These are phyloP conservation scores for Circaetus gallicus DNA, from an alignment of 2,113 vertebrate species.

Conservation along the genomic window DNA sequence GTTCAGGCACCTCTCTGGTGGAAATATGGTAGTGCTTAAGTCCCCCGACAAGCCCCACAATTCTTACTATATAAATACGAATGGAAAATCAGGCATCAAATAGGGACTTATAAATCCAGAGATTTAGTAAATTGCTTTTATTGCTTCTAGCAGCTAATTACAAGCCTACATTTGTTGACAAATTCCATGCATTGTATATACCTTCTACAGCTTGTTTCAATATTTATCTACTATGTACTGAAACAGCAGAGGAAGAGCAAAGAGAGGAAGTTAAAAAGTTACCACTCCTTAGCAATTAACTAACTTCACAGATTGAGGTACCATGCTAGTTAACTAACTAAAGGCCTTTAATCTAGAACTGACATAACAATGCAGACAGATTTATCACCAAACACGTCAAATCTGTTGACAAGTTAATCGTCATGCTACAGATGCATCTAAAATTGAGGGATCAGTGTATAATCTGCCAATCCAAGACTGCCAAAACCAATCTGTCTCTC, in stretches of 20 bases:
- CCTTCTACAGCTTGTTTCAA: background rate
- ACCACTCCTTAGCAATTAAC: background rate
- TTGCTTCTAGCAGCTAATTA: background rate
- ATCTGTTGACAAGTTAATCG: background rate
- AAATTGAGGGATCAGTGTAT: background rate
- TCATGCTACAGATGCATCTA: background rate
- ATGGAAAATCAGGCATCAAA: background rate
- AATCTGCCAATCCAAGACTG: background rate
- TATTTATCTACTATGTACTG: background rate
- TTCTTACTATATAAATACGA: background rate
- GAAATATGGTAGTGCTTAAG: accelerated
- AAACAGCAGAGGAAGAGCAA: background rate
- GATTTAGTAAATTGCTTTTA: background rate
- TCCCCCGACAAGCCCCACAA: background rate
- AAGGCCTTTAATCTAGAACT: background rate
- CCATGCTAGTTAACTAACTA: background rate
- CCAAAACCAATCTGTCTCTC: background rate
- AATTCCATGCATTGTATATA: background rate
- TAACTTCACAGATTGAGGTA: background rate
- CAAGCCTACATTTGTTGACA: background rate
- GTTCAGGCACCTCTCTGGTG: background rate
- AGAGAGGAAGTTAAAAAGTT: background rate
- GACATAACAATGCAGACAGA: background rate
- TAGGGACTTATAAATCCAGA: background rate
- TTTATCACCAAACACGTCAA: background rate